Evolutionary conservation across 2,888 invertebrate species (phyloP).

Genomic region (Hirudinaria manillensis): DNA sequence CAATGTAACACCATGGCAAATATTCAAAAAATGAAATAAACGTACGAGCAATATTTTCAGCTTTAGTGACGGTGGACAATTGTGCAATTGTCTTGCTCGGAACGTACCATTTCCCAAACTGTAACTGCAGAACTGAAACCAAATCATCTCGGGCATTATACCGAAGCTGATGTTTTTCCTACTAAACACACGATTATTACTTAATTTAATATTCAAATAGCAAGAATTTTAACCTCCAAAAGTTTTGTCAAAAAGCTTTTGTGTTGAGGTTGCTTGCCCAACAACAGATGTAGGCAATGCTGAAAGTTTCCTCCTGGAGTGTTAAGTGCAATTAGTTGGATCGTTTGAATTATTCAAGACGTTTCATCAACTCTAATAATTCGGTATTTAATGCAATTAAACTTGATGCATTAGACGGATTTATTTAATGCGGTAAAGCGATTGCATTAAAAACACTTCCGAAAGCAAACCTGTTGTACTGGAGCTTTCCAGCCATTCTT

Average conservation of each 20-base stretch:
- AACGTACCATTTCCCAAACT: neutral
- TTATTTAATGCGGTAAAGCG: no score
- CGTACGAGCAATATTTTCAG: constrained; percentile 6
- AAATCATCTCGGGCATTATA: no score
- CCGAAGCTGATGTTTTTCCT: no score
- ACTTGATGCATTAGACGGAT: no score
- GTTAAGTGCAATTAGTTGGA: no score
- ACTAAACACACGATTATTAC: no score
- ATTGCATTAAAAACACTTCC: no score
- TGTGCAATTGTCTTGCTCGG: neutral
- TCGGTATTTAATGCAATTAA: no score
- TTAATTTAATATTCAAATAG: no score
- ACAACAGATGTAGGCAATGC: neutral
- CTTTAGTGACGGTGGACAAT: constrained; percentile 2
- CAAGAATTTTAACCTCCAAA: neutral
- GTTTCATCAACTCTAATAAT: no score
- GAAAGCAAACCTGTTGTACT: neutral
- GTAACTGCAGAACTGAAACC: neutral
- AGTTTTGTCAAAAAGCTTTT: constrained; percentile 13
- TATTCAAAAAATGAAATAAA: neutral
- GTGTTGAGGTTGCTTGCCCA: constrained; percentile 1
- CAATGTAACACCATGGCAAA: neutral
- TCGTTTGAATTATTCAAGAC: no score
- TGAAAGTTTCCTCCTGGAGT: neutral
- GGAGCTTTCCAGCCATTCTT: constrained; percentile 4